Percentiles rank a stretch among this genome's conserved stretches.
phyloP scores from a whole-genome alignment of 2,888 invertebrate species.

The Aricia artaxerxes region DNA sequence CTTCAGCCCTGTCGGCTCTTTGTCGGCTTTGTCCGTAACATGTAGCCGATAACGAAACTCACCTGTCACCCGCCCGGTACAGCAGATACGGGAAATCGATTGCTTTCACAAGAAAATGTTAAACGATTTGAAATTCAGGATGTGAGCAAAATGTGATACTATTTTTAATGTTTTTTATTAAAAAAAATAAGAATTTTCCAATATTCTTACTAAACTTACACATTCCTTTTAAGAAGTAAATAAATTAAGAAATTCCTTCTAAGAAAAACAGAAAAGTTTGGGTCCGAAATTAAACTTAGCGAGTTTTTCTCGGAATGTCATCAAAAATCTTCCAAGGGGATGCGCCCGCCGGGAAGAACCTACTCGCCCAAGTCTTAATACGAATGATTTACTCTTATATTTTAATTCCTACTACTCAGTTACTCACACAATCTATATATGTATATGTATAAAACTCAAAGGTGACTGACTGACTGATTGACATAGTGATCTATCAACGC shows the following conservation, averaged over 20 bases:
- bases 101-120: neutral
- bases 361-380: neutral
- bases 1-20: neutral
- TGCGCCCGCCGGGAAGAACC: neutral
- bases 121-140: neutral
- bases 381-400: neutral
- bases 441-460: no score
- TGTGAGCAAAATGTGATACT: neutral
- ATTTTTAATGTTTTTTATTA: no score
- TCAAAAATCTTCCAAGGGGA: neutral
- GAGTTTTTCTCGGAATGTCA: neutral
- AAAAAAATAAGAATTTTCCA: no score
- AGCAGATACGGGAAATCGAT: slow-evolving; percentile 8
- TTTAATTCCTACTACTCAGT: neutral
- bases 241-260: neutral
- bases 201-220: no score
- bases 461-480: no score
- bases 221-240: neutral
- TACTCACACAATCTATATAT: no score
- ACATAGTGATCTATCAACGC: no score
- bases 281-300: neutral
- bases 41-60: slow-evolving; percentile 3
- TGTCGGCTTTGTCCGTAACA: slow-evolving; percentile 6
- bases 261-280: neutral
- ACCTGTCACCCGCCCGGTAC: neutral